These are phyloP conservation scores for Nebria brevicollis DNA, from an alignment of 2,888 invertebrate genomes.

Conservation along the genomic window DNA sequence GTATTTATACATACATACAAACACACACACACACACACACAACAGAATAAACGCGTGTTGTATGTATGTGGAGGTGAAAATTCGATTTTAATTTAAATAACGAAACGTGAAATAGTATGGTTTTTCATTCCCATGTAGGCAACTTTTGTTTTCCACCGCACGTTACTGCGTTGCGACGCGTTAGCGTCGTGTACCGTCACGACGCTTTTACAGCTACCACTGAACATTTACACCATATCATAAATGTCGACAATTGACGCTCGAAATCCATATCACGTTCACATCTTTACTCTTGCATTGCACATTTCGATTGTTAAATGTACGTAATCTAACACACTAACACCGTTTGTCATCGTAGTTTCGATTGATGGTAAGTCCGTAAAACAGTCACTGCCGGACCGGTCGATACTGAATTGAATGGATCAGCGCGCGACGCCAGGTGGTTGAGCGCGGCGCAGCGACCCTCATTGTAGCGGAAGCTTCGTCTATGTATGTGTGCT, in stretches of 20 bases:
- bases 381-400: slow-evolving; percentile 60
- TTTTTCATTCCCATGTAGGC: background rate
- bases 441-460: slow-evolving; percentile 62
- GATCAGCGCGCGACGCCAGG: slow-evolving; percentile 64
- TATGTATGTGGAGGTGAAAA: background rate
- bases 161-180: slow-evolving; percentile 31
- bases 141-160: slow-evolving; percentile 24
- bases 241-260: slow-evolving; percentile 26
- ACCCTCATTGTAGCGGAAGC: slow-evolving; percentile 52
- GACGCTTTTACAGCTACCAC: slow-evolving; percentile 38
- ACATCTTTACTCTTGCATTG: slow-evolving; percentile 43
- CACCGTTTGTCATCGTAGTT: slow-evolving; percentile 47
- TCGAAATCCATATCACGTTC: slow-evolving; percentile 39
- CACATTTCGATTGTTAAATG: slow-evolving; percentile 42
- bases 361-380: slow-evolving; percentile 48
- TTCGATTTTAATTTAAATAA: slow-evolving; percentile 4
- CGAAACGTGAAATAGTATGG: background rate
- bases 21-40: slow-evolving; percentile 11
- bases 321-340: slow-evolving; percentile 45
- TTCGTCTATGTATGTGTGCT: background rate
- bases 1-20: background rate
- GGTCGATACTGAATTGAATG: slow-evolving; percentile 64
- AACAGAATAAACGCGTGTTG: background rate
- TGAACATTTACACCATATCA: slow-evolving; percentile 42
- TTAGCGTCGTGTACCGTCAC: slow-evolving; percentile 41